phyloP scores from a whole-genome alignment of 2,113 vertebrate species.

The Octodon degus region DNA sequence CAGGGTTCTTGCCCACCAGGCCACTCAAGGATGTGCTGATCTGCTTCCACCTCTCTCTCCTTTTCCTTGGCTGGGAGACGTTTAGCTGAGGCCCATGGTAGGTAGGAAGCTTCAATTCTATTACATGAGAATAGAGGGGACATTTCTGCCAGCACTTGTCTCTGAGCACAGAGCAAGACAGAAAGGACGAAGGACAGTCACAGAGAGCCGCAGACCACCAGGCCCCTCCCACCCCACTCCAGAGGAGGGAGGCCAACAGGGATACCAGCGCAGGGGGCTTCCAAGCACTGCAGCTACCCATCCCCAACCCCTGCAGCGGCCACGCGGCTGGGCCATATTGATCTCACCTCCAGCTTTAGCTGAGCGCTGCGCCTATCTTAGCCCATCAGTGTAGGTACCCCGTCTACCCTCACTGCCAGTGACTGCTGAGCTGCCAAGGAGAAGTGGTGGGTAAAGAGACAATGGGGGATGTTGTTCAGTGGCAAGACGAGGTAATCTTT shows the following conservation, averaged over 20 bases:
- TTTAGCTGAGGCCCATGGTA: background rate
- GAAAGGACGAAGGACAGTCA: background rate
- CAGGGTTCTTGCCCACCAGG: background rate
- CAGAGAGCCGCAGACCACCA: accelerated
- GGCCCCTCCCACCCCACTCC: background rate
- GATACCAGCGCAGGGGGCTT: accelerated
- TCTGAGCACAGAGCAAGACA: background rate
- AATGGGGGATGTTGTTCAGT: background rate
- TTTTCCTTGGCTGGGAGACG: background rate
- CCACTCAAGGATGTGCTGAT: background rate
- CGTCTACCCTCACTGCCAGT: background rate
- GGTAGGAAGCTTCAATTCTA: background rate
- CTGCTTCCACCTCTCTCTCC: background rate
- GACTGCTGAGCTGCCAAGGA: background rate
- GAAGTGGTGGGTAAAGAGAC: background rate
- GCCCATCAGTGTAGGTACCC: background rate
- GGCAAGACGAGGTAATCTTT: background rate
- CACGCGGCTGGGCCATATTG: background rate
- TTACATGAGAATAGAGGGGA: background rate
- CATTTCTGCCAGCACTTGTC: background rate
- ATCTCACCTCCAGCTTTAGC: background rate
- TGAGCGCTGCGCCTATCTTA: background rate
- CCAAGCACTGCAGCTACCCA: background rate
- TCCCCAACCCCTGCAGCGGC: background rate
- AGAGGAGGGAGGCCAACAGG: background rate